Evolutionary conservation across 2,797 vertebrate genomes (phyloP).

Genomic region (Lepilemur septentrionalis): DNA sequence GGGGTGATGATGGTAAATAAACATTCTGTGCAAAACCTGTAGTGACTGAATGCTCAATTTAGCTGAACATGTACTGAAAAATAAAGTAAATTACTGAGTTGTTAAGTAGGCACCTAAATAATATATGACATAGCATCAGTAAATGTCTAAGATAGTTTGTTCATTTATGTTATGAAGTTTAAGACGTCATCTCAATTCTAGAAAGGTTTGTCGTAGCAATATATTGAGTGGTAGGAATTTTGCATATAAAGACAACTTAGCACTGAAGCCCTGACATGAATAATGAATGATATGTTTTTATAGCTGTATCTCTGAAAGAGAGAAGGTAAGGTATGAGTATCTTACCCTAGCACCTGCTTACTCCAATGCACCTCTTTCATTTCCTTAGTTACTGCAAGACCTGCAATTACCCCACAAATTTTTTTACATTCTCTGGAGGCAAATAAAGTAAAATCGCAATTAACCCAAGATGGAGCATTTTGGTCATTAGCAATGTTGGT

Average conservation of each 20-base stretch:
- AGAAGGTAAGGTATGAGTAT: not conserved
- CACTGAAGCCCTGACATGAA: not conserved
- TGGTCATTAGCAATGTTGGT: not conserved
- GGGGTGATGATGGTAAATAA: not conserved
- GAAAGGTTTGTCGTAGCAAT: not conserved
- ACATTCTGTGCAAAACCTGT: not conserved
- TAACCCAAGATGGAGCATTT: not conserved
- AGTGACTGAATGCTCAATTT: not conserved
- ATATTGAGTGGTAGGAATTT: not conserved
- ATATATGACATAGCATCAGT: not conserved
- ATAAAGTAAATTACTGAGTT: not conserved
- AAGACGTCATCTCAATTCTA: not conserved
- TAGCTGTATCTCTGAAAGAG: not conserved
- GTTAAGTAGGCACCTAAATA: not conserved
- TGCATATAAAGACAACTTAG: not conserved
- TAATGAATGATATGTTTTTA: not conserved
- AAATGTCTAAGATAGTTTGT: not conserved
- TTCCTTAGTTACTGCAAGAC: not conserved
- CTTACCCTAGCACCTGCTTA: not conserved
- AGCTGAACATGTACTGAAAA: not conserved
- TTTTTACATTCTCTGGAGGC: not conserved
- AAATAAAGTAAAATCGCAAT: conserved; percentile 13
- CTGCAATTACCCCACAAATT: not conserved
- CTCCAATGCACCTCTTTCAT: not conserved
- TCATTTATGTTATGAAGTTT: not conserved